phyloP scores from a whole-genome alignment of 1,140 invertebrate species.

The Meloidogyne exigua region DNA sequence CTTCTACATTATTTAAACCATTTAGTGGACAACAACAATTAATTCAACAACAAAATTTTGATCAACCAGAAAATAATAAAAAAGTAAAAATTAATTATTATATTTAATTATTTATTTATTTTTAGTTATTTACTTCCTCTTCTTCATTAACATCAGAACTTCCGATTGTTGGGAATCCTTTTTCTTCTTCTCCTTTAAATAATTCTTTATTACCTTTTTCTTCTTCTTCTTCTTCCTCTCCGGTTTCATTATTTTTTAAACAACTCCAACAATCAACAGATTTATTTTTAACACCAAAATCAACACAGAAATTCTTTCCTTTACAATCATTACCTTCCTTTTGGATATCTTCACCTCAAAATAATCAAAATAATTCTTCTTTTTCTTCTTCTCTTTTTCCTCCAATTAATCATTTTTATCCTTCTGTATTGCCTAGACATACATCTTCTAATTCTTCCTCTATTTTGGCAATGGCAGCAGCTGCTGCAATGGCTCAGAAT shows the following conservation, averaged over 20 bases:
- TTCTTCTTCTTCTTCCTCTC: background rate
- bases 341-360: background rate
- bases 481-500: constrained; percentile 46
- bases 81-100: too few relatives aligned
- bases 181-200: background rate
- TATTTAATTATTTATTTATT: too few relatives aligned
- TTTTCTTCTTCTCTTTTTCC: constrained; percentile 5
- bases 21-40: too few relatives aligned
- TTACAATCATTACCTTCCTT: too few relatives aligned
- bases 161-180: background rate
- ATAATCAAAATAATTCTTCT: background rate
- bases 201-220: background rate
- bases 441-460: constrained; percentile 29
- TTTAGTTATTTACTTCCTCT: background rate
- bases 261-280: background rate
- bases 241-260: background rate
- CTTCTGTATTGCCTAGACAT: constrained; percentile 1
- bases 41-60: background rate
- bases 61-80: too few relatives aligned
- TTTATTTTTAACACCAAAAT: background rate
- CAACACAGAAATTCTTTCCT: background rate
- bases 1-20: background rate
- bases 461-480: constrained; percentile 40
- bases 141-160: background rate
- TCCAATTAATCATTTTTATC: background rate